Evolutionary conservation across 2,797 vertebrate genomes (phyloP), one percentile per base, ranked within the genome.

Genomic region (Spea hammondii): DNA sequence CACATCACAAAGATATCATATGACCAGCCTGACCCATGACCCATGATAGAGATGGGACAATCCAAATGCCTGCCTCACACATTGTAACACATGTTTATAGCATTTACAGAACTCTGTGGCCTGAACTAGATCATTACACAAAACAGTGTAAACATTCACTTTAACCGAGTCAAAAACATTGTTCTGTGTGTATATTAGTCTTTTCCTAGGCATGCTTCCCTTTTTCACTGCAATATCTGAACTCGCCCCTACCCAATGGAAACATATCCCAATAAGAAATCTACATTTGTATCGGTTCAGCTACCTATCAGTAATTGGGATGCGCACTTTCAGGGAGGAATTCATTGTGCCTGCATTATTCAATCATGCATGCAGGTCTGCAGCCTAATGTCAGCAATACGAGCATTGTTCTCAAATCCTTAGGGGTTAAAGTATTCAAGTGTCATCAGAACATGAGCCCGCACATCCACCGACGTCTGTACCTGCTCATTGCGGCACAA

Each of bases 401-500:
- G 48, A 54, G 57, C 14, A 48, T 50, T 51, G 67, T 8, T 70
- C 47, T 46, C 12, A 64, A 32, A 70, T 44, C n/a, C 46, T 32
- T 47, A 59, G 72, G 12, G 11, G 10, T 60, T 46, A 47, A 53
- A 65, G 59, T 13, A 17, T n/a, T 14, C 46, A 6, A 11, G 17
- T 51, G 44, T 68, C 45, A 49, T 10, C 17, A 5, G 13, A 65
- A 49, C 13, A 32, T 48, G 49, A 65, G 32, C 32, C 32, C 32
- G 32, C 32, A 32, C 32, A 32, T 32, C 32, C 32, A 32, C 32
- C 32, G 32, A 32, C 32, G 8, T 12, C 50, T 5, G 3, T 77
- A 77, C 80, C 80, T 78, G 80, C 80, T 78, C 80, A 82, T 82
- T 45, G 80, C 80, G 80, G 80, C 80, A 82, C 75, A 77, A 65